Percentiles rank a stretch among this genome's conserved stretches.
phyloP scores from a whole-genome alignment of 92 coral and sea anemone species.

The Desmophyllum pertusum region DNA sequence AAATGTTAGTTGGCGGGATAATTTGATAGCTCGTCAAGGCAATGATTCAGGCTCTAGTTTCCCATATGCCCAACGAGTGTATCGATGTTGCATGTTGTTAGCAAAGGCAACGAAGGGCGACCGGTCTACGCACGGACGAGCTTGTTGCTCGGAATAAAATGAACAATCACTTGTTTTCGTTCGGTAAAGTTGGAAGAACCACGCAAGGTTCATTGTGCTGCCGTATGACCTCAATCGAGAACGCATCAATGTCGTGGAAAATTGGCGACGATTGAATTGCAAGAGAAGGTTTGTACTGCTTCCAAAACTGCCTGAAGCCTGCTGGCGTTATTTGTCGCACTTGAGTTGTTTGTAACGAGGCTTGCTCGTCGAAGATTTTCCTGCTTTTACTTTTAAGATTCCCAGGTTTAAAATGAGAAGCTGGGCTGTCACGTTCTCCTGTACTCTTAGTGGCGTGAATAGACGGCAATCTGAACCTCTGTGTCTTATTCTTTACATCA shows the following conservation, averaged over 20 bases:
- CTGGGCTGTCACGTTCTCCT: neutral
- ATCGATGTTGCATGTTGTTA: neutral
- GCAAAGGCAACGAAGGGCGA: conserved; percentile 1
- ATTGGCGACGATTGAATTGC: conserved; percentile 49
- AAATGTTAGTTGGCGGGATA: neutral
- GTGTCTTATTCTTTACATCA: neutral
- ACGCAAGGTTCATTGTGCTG: conserved; percentile 52
- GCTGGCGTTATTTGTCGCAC: conserved; percentile 14
- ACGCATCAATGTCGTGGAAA: conserved; percentile 58
- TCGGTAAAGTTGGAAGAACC: conserved; percentile 44
- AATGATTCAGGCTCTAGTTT: neutral
- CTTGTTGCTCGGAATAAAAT: no score
- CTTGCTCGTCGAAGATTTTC: neutral
- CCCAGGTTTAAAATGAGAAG: neutral
- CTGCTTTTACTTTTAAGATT: neutral
- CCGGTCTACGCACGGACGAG: neutral
- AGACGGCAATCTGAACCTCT: conserved; percentile 1
- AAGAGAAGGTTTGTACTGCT: conserved; percentile 44
- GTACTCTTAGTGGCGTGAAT: neutral
- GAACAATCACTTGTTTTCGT: conserved; percentile 4
- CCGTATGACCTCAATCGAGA: conserved; percentile 64
- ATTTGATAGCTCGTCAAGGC: neutral
- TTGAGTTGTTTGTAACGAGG: neutral
- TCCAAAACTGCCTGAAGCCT: conserved; percentile 28
- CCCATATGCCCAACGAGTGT: neutral